Conservation (phyloP, 2,113 vertebrate species). For the Okapia johnstoni region DNA sequence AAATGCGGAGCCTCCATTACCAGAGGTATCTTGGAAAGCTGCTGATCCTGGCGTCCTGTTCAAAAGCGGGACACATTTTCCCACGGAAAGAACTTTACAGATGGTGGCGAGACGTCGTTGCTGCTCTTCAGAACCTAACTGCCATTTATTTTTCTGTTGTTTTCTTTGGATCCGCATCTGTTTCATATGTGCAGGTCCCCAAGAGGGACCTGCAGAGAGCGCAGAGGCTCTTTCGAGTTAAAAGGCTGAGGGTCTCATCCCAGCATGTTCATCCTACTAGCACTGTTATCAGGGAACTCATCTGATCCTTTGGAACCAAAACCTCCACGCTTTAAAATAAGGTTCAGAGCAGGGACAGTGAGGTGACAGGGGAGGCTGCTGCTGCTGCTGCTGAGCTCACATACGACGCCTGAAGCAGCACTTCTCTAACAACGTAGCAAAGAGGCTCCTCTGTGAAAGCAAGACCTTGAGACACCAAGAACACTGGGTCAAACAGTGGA, state of each 20-base stretch:
- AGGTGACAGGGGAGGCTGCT: background rate
- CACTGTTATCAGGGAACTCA: background rate
- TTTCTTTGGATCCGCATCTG: conserved; percentile 61
- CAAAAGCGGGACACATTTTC: background rate
- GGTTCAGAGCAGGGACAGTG: background rate
- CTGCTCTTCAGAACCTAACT: background rate
- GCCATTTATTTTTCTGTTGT: conserved; percentile 59
- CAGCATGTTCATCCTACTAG: background rate
- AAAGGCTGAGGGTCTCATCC: background rate
- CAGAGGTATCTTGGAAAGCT: background rate
- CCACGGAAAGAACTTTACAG: conserved; percentile 39
- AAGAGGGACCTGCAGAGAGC: background rate
- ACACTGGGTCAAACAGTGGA: background rate
- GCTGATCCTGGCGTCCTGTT: background rate
- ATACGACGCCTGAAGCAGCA: too few relatives aligned
- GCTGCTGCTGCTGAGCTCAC: background rate
- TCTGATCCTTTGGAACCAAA: background rate
- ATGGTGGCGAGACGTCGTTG: background rate
- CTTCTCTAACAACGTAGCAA: background rate
- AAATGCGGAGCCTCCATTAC: background rate
- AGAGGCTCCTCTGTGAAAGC: background rate
- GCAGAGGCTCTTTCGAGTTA: background rate
- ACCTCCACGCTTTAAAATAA: background rate
- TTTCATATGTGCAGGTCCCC: conserved; percentile 49
- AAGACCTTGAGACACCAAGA: background rate